Base-by-base conservation (phyloP, 2,888 invertebrate genomes). In the Trisateles emortualis region DNA sequence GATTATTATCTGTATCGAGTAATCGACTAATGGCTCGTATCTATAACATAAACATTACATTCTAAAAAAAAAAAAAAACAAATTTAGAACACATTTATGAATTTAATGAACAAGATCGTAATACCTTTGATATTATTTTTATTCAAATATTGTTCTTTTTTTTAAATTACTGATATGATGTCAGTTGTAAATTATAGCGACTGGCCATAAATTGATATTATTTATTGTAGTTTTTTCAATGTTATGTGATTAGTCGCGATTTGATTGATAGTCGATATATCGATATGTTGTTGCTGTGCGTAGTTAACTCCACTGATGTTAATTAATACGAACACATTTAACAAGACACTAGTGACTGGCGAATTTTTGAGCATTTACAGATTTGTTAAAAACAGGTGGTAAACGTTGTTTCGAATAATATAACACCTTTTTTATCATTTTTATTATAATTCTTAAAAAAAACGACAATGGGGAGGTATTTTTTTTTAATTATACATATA, bases 271-370 rank as follows among this genome's bases (percentile, higher is more conserved):
- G 26, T 39, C 30, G 30, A 48, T 40, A 26, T 22, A 17, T 49
- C 30, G 53, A 29, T 52, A 22, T 53, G 33, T 35, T 6, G 33
- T 55, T 44, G 49, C 51, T 56, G 46, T 48, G 30, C 11, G 30
- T 46, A 45, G 29, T 43, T 13, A 33, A 24, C 26, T 47, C 41
- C 47, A 43, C 26, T 22, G 39, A 30, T 43, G 41, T 50, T 52
- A 16, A 40, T 39, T 14, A 2, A 36, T 36, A 3, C 10, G 6
- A 19, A 38, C 38, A 29, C 43, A 24, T 39, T 45, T 36, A 6
- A 8, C 40, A 46, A 29, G 51, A 65, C 64, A 68, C 52, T 57
- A 14, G 9, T 9, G 2, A 14, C 5, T 33, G 13, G 4, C 10
- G 26, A 1, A 8, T 26, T 26, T 14, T 33, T 33, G 22, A 22